Evolutionary conservation across 2,797 vertebrate genomes (phyloP).

Genomic region (Columba guinea): DNA sequence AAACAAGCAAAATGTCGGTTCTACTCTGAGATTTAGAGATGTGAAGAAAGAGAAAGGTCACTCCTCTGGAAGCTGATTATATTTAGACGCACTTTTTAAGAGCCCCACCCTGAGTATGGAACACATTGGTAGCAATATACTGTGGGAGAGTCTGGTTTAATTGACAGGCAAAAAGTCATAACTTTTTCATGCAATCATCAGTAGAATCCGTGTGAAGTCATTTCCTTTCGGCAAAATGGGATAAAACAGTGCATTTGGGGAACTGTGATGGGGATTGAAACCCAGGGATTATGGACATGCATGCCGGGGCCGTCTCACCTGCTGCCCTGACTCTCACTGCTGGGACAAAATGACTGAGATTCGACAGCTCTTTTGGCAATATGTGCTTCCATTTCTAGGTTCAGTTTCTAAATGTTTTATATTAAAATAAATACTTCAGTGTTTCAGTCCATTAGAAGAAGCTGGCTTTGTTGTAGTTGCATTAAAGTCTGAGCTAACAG

Average conservation of each 20-base stretch:
- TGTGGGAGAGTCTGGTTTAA: neutral
- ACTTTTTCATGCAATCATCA: neutral
- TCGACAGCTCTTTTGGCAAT: neutral
- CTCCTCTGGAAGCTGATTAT: neutral
- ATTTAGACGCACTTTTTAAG: neutral
- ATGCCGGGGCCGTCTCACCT: accelerated
- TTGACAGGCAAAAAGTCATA: neutral
- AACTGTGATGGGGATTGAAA: neutral
- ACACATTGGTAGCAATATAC: neutral
- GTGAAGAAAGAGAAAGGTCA: neutral
- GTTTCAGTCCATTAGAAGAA: conserved; percentile 1
- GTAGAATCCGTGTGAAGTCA: neutral
- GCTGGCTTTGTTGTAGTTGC: neutral
- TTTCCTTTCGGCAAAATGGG: neutral
- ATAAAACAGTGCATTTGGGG: neutral
- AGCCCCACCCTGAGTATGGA: neutral
- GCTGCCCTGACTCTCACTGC: neutral
- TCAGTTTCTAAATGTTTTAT: neutral
- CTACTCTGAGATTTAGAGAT: neutral
- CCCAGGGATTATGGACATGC: neutral
- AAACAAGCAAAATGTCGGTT: neutral
- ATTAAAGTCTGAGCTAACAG: neutral
- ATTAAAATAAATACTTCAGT: neutral
- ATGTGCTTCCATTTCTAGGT: neutral
- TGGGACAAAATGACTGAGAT: neutral